Evolutionary conservation across 64 coral and sea anemone species (phyloP), one percentile per base, ranked within the genome.

Genomic region (Porites lutea): DNA sequence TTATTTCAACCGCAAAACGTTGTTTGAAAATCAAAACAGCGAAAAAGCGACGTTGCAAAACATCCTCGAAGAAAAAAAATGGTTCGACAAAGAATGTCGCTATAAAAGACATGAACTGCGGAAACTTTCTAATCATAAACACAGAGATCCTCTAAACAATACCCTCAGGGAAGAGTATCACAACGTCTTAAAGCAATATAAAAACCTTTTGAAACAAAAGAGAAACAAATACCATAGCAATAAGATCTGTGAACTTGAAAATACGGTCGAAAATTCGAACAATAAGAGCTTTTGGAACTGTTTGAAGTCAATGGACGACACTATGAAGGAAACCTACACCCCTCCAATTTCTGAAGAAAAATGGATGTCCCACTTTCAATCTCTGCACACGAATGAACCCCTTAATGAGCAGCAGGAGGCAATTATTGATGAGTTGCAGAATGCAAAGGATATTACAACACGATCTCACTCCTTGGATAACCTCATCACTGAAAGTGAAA

Each of bases 51-150:
- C n/a, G 4, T 71, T 70, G 69, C 57, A 74, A 37, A 37, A 37
- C 27, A 37, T 37, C 27, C 27, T 37, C 49, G 43, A 72, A 75
- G 7, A 88, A 88, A 88, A 88, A 57, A 88, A 88, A 88, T 88
- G 86, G 70, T 88, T 88, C 74, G 86, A 88, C 52, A 16, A 53
- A 20, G 86, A 88, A 74, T 88, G 86, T 0, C 74, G 74, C 72
- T 57, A 73, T 74, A 72, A 19, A 55, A 49, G 86, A 74, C 54
- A n/a, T 16, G 71, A 88, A 72, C 53, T 76, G 52, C 16, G 70
- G 74, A 88, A 88, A 60, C 59, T 88, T 54, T 72, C 71, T 75
- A 76, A 88, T 73, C 65, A 59, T 75, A 88, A 75, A 88, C 86
- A 88, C 74, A 74, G 49, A 74, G 65, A 88, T 44, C 86, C 86